Conservation (phyloP, 23 tunicate genomes). For the Halocynthia roretzi region DNA sequence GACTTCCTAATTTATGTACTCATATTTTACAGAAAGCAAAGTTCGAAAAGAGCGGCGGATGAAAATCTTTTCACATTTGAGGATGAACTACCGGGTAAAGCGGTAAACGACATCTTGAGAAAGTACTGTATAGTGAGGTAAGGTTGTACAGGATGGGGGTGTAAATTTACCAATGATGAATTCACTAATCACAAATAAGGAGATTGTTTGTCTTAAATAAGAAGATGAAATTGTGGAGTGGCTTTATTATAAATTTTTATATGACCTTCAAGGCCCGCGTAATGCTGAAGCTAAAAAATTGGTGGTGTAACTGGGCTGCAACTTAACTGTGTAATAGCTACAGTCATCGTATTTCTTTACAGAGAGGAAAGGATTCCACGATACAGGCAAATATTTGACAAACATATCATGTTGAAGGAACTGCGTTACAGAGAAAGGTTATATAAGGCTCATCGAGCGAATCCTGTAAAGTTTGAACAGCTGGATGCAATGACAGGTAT, state of each 20-base stretch:
- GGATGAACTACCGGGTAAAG: conserved; percentile 4
- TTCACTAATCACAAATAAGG: too few relatives aligned
- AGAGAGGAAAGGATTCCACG: conserved; percentile 69
- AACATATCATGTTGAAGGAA: conserved; percentile 59
- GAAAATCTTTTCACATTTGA: background rate
- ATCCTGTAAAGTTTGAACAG: background rate
- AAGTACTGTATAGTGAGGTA: conserved; percentile 76
- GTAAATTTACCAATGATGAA: too few relatives aligned
- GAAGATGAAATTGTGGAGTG: too few relatives aligned
- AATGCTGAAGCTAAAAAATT: background rate
- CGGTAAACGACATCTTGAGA: conserved; percentile 51
- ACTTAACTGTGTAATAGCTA: background rate
- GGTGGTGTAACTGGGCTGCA: background rate
- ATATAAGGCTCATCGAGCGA: conserved; percentile 17
- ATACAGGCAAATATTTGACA: conserved; percentile 65
- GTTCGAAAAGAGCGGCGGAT: background rate
- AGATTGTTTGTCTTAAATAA: too few relatives aligned
- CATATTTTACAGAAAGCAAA: too few relatives aligned
- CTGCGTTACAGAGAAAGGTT: conserved; percentile 45
- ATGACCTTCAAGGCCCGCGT: background rate
- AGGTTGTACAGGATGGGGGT: background rate
- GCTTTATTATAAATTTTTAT: too few relatives aligned
- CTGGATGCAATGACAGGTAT: background rate
- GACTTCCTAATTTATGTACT: too few relatives aligned
- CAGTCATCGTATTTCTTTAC: conserved; percentile 5